Percentiles rank a stretch among this genome's conserved stretches.
phyloP scores from a whole-genome alignment of 92 coral and sea anemone genomes.

The Siderastrea radians region DNA sequence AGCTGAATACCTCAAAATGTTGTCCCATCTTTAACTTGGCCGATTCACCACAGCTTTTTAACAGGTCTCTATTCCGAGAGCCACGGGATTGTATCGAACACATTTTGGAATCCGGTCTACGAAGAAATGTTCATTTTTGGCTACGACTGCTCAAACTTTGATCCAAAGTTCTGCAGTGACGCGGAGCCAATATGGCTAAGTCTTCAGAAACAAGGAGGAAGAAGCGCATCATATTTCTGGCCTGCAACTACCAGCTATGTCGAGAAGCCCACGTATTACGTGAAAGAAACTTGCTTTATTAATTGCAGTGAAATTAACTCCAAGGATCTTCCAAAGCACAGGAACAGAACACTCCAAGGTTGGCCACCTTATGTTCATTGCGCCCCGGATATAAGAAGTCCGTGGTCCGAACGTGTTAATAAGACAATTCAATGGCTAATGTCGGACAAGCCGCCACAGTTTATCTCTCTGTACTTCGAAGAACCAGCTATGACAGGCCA shows the following conservation, averaged over 20 bases:
- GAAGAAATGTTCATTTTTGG: constrained; percentile 75
- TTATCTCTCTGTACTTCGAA: constrained; percentile 76
- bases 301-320: constrained; percentile 67
- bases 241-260: constrained; percentile 83
- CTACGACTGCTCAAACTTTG: constrained; percentile 81
- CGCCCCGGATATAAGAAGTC: constrained; percentile 53
- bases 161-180: constrained; percentile 86
- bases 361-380: constrained; percentile 82
- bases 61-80: constrained; percentile 94
- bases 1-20: constrained; percentile 81
- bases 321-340: constrained; percentile 43
- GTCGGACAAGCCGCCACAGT: constrained; percentile 78
- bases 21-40: constrained; percentile 86
- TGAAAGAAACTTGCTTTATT: constrained; percentile 55
- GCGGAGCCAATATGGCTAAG: constrained; percentile 94
- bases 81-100: constrained; percentile 91
- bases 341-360: constrained; percentile 67
- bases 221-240: constrained; percentile 90
- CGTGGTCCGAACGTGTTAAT: constrained; percentile 75
- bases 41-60: constrained; percentile 77
- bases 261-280: constrained; percentile 77
- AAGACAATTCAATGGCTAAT: constrained; percentile 73
- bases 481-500: constrained; percentile 81
- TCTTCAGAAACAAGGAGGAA: constrained; percentile 83
- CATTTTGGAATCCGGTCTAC: constrained; percentile 90